phyloP scores from a whole-genome alignment of 1,140 invertebrate species.

The Drosophila melanogaster region DNA sequence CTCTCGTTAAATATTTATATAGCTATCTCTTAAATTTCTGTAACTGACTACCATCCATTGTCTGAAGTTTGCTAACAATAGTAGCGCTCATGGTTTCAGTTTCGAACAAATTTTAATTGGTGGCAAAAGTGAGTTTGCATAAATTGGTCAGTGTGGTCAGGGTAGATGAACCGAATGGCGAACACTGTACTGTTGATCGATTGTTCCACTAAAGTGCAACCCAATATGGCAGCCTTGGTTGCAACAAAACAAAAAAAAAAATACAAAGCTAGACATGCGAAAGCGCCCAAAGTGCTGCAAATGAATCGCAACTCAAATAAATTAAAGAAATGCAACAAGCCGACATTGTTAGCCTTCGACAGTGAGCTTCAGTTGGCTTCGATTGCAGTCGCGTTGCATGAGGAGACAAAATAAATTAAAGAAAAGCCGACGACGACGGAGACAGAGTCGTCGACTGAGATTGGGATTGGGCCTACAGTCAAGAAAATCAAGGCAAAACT shows the following conservation, averaged over 20 bases:
- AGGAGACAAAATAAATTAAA: slow-evolving; percentile 73
- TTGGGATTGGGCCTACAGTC: slow-evolving; percentile 5
- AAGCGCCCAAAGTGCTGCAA: slow-evolving; percentile 27
- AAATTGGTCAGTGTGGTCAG: slow-evolving; percentile 3
- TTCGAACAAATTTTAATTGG: slow-evolving; percentile 3
- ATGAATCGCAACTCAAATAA: slow-evolving; percentile 61
- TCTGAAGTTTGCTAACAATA: too few species aligned
- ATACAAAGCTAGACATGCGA: slow-evolving; percentile 14
- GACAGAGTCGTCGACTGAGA: slow-evolving; percentile 28
- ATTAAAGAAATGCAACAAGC: slow-evolving; percentile 70
- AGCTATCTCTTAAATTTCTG: background rate
- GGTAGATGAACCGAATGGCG: background rate
- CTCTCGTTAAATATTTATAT: too few species aligned
- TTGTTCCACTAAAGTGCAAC: slow-evolving; percentile 13
- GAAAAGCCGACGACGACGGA: slow-evolving; percentile 46
- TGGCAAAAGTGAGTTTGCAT: background rate
- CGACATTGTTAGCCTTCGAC: slow-evolving; percentile 43
- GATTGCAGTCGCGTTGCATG: slow-evolving; percentile 50
- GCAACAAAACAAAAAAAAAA: slow-evolving; percentile 5
- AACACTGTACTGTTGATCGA: slow-evolving; percentile 4
- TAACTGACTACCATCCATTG: too few species aligned
- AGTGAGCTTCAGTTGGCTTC: slow-evolving; percentile 28
- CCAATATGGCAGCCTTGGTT: slow-evolving; percentile 3
- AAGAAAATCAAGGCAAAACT: background rate
- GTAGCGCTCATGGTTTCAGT: background rate